phyloP scores from a whole-genome alignment of 2,797 vertebrate species.

The Halcyon smyrnensis region DNA sequence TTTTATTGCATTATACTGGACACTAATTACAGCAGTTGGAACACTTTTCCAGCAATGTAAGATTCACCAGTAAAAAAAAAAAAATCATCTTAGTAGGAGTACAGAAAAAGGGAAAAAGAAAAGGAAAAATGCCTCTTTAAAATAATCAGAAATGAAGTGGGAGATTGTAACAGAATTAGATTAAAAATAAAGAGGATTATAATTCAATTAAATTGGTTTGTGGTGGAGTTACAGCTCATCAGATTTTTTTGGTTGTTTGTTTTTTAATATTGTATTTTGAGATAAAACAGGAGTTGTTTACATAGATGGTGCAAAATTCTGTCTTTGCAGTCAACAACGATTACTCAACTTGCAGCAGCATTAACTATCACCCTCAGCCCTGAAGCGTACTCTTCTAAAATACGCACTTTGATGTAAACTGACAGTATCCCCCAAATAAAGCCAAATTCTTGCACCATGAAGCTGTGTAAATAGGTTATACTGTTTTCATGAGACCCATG shows the following conservation, averaged over 20 bases:
- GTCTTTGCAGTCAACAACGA: background rate
- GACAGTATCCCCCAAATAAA: background rate
- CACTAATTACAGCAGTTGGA: constrained; percentile 29
- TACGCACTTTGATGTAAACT: background rate
- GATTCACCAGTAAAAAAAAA: background rate
- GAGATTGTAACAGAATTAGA: background rate
- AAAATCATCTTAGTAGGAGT: background rate
- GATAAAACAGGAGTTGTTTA: background rate
- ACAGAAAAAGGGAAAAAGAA: background rate
- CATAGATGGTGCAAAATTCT: background rate
- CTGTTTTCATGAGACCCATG: background rate
- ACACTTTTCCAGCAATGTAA: background rate
- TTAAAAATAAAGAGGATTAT: constrained; percentile 46
- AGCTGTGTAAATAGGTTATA: background rate
- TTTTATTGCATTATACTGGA: constrained; percentile 1
- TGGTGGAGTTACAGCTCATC: background rate
- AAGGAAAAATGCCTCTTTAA: background rate
- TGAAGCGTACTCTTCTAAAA: background rate
- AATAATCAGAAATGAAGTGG: background rate
- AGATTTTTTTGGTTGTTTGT: background rate
- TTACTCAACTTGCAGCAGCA: background rate
- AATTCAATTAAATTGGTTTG: constrained; percentile 4
- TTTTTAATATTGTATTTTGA: background rate
- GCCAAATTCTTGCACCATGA: background rate
- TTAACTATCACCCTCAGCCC: background rate